phyloP scores from a whole-genome alignment of 2,113 vertebrate genomes.

The Campylomormyrus numenius region DNA sequence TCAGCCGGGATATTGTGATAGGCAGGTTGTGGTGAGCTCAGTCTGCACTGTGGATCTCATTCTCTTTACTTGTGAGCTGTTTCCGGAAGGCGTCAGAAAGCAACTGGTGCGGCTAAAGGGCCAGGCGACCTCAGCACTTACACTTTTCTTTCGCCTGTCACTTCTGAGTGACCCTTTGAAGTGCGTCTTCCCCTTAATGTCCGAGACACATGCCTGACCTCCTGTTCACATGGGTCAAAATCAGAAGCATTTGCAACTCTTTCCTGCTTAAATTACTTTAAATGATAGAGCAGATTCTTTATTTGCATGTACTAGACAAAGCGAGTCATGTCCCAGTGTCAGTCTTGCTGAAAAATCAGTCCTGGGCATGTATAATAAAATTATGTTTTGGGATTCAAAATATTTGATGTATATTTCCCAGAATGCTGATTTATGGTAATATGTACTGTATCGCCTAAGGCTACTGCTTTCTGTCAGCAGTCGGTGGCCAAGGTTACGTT shows the following conservation, averaged over 20 bases:
- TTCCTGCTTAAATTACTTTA: not conserved
- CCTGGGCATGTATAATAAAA: not conserved
- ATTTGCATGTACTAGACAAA: not conserved
- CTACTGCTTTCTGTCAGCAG: not conserved
- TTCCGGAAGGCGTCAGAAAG: not conserved
- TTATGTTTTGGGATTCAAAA: not conserved
- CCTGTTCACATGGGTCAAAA: not conserved
- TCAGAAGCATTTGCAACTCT: not conserved
- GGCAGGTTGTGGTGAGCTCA: not conserved
- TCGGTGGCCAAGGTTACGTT: slow-evolving; percentile 15
- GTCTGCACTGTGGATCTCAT: not conserved
- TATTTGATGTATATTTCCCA: not conserved
- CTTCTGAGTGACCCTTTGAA: not conserved
- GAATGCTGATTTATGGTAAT: not conserved
- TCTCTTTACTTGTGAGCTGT: not conserved
- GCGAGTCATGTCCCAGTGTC: not conserved
- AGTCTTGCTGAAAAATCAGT: not conserved
- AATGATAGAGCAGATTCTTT: not conserved
- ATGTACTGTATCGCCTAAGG: not conserved
- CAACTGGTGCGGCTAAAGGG: not conserved
- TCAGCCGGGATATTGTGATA: not conserved
- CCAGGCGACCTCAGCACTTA: not conserved
- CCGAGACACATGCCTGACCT: not conserved
- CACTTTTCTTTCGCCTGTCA: not conserved
- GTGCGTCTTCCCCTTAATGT: not conserved